Evolutionary conservation across 2,797 vertebrate species (phyloP).

Genomic region (Onychomys arenicola): DNA sequence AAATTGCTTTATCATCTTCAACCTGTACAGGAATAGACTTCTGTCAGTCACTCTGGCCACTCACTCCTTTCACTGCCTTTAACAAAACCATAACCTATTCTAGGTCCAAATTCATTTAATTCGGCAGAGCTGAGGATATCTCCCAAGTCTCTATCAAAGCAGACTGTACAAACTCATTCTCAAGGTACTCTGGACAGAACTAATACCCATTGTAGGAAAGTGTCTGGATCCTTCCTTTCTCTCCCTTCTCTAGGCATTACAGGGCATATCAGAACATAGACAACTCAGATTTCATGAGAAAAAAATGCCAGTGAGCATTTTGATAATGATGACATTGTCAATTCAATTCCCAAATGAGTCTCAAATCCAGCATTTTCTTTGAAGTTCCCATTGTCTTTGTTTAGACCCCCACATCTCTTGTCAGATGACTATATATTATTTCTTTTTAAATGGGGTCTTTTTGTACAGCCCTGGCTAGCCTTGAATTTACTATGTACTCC

Average conservation of each 20-base stretch:
- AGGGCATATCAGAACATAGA: not conserved
- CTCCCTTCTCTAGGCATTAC: not conserved
- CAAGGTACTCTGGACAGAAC: not conserved
- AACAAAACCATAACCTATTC: not conserved
- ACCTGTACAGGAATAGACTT: not conserved
- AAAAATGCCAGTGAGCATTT: not conserved
- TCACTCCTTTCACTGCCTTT: not conserved
- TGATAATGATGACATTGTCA: not conserved
- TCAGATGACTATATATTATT: not conserved
- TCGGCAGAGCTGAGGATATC: not conserved
- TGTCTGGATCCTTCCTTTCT: not conserved
- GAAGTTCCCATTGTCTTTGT: not conserved
- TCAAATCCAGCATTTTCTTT: not conserved
- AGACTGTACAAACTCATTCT: not conserved
- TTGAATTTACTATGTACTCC: not conserved
- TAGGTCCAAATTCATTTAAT: not conserved
- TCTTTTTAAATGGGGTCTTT: not conserved
- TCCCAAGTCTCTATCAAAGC: not conserved
- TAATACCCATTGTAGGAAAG: not conserved
- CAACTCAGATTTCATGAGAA: not conserved
- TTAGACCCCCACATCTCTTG: not conserved
- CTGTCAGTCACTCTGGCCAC: accelerated
- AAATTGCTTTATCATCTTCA: not conserved
- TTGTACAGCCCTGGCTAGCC: not conserved
- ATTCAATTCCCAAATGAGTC: not conserved